These are phyloP conservation scores for Montipora capricornis DNA, from an alignment of 64 coral and sea anemone species.

Conservation along the genomic window DNA sequence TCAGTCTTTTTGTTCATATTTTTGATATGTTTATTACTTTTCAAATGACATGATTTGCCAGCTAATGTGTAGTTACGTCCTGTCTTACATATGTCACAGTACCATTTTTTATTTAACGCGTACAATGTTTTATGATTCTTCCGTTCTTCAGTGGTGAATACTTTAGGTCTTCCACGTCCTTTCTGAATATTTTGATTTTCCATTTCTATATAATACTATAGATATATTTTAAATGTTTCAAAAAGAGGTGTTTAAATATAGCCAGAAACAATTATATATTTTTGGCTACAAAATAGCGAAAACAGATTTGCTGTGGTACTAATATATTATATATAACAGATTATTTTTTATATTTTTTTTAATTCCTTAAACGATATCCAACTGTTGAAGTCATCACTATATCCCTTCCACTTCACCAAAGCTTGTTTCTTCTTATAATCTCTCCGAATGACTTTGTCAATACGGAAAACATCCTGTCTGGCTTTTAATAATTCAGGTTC, in stretches of 20 bases:
- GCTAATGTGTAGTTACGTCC: neutral
- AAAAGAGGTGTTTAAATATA: neutral
- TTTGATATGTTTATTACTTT: neutral
- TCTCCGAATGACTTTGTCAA: conserved; percentile 49
- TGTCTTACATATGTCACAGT: neutral
- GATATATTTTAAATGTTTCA: neutral
- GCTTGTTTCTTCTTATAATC: conserved; percentile 54
- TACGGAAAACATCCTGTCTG: conserved; percentile 13
- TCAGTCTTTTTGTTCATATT: too few species aligned
- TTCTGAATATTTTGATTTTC: neutral
- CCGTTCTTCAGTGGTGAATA: neutral
- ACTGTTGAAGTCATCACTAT: conserved; percentile 46
- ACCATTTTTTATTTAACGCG: neutral
- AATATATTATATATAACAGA: neutral
- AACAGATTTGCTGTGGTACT: neutral
- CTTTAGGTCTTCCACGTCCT: neutral
- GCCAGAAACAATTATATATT: neutral
- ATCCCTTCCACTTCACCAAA: conserved; percentile 44
- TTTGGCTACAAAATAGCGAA: neutral
- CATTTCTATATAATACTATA: neutral
- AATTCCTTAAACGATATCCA: conserved; percentile 44
- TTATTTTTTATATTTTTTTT: conserved; percentile 6
- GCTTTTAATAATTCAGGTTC: conserved; percentile 42
- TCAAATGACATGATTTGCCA: neutral
- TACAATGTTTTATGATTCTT: neutral